Evolutionary conservation across 2,888 invertebrate genomes (phyloP).

Genomic region (Hypena proboscidalis): DNA sequence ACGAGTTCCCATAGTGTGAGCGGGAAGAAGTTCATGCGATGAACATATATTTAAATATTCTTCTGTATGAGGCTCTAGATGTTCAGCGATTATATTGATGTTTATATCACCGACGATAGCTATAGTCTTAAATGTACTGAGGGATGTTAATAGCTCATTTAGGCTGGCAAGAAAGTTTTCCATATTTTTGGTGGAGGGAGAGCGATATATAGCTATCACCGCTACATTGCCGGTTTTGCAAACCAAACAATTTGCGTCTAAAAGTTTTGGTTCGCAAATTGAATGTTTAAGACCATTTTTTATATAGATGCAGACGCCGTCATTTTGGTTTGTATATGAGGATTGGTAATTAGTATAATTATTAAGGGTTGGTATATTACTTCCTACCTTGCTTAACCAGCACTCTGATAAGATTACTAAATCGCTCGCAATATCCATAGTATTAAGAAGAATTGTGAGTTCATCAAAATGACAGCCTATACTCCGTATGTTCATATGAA

Average conservation of each 20-base stretch:
- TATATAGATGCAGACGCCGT: background rate
- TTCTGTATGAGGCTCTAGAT: too few species aligned
- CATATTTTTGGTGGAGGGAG: too few species aligned
- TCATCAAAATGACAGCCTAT: background rate
- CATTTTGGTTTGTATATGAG: background rate
- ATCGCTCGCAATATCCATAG: background rate
- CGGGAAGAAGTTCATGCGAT: background rate
- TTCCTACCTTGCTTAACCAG: too few species aligned
- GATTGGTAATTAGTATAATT: background rate
- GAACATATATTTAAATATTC: background rate
- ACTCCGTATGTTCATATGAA: background rate
- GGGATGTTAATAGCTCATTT: too few species aligned
- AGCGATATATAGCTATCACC: too few species aligned
- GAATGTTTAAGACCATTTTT: background rate
- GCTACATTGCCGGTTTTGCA: background rate
- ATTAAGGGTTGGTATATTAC: background rate
- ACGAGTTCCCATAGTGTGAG: background rate
- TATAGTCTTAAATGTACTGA: background rate
- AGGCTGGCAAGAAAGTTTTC: too few species aligned
- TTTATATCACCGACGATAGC: background rate
- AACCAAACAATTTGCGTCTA: background rate
- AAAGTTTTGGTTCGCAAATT: background rate
- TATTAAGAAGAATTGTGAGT: background rate
- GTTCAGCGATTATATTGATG: background rate
- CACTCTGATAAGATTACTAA: background rate